Conservation (phyloP, 1,140 invertebrate genomes). For the Coboldia fuscipes region DNA sequence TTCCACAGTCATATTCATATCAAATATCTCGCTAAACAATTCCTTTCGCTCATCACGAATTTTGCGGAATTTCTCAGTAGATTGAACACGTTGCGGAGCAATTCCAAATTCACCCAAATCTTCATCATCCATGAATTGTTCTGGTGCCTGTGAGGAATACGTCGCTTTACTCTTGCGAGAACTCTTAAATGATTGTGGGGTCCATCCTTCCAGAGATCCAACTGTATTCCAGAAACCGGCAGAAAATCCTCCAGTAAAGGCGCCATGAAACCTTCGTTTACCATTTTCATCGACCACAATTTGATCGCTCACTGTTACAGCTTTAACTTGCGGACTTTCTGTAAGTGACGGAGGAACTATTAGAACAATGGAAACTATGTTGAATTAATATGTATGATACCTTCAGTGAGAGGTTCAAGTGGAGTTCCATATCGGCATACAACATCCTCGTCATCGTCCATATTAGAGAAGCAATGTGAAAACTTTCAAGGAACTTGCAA, state of each 20-base stretch:
- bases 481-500: no score
- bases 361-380: slow-evolving; percentile 8
- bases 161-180: slow-evolving; percentile 42
- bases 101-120: slow-evolving; percentile 91
- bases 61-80: slow-evolving; percentile 48
- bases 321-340: slow-evolving; percentile 65
- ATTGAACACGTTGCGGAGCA: slow-evolving; percentile 43
- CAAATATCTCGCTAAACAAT: slow-evolving; percentile 60
- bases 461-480: slow-evolving; percentile 3
- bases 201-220: slow-evolving; percentile 88
- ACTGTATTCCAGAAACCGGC: slow-evolving; percentile 97
- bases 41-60: slow-evolving; percentile 26
- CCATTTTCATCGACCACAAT: slow-evolving; percentile 79
- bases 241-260: slow-evolving; percentile 97
- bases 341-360: slow-evolving; percentile 10
- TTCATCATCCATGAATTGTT: slow-evolving; percentile 99
- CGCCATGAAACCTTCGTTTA: slow-evolving; percentile 86
- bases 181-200: slow-evolving; percentile 78
- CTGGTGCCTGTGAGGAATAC: slow-evolving; percentile 34
- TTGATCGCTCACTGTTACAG: slow-evolving; percentile 70
- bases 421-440: slow-evolving; percentile 50
- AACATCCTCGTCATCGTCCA: slow-evolving; percentile 37
- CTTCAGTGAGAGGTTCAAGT: slow-evolving; percentile 56
- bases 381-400: slow-evolving; percentile 22
- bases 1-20: slow-evolving; percentile 55